Percentiles rank a stretch among this genome's conserved stretches.
phyloP scores from a whole-genome alignment of 2,113 vertebrate species.

The Camelus dromedarius region DNA sequence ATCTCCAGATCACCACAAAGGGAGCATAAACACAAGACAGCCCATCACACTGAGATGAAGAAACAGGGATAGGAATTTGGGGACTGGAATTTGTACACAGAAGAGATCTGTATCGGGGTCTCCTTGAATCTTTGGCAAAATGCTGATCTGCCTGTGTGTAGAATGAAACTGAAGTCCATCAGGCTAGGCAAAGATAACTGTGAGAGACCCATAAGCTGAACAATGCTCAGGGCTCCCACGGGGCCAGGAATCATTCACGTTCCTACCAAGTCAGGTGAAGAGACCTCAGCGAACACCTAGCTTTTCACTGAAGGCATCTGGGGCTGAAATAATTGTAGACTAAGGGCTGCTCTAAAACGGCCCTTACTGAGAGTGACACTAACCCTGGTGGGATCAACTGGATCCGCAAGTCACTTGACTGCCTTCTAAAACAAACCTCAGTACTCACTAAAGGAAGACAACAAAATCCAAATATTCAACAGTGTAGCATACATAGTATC shows the following conservation, averaged over 20 bases:
- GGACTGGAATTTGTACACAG: neutral
- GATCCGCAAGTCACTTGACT: constrained; percentile 27
- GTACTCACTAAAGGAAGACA: neutral
- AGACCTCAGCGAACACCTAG: neutral
- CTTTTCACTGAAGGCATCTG: neutral
- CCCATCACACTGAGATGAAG: neutral
- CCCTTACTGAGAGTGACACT: neutral
- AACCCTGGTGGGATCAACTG: neutral
- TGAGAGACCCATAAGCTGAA: neutral
- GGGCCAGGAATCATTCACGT: neutral
- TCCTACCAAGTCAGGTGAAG: neutral
- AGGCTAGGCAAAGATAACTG: neutral
- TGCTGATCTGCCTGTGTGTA: neutral
- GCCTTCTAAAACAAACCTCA: neutral
- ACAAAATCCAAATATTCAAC: neutral
- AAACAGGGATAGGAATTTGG: neutral
- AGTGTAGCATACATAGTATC: neutral
- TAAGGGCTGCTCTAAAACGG: neutral
- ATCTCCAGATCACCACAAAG: neutral
- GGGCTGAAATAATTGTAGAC: neutral
- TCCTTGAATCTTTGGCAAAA: neutral
- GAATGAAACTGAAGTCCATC: neutral
- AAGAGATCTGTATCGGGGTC: neutral
- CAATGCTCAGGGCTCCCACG: neutral
- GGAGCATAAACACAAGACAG: neutral